Evolutionary conservation across 2,113 vertebrate species (phyloP).

Genomic region (Elgaria multicarinata): DNA sequence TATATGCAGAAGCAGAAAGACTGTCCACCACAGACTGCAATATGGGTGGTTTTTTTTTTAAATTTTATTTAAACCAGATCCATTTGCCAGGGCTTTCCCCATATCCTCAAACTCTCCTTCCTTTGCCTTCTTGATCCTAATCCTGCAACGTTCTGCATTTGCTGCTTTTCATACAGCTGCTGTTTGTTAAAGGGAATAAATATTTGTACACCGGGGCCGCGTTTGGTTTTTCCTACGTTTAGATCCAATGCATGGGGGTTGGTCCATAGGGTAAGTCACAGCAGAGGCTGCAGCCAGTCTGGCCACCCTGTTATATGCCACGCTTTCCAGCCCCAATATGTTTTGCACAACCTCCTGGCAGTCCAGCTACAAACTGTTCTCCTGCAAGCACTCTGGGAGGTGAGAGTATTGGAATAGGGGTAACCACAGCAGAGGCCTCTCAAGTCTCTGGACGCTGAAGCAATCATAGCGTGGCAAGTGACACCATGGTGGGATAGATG

Average conservation of each 20-base stretch:
- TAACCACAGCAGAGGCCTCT: background rate
- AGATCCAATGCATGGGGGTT: background rate
- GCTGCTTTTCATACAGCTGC: background rate
- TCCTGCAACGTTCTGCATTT: background rate
- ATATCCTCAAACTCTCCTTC: background rate
- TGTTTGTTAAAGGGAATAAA: background rate
- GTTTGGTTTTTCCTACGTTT: background rate
- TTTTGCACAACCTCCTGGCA: background rate
- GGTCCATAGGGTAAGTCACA: background rate
- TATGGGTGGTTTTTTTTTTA: background rate
- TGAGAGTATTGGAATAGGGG: background rate
- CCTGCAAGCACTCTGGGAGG: background rate
- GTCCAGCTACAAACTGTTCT: background rate
- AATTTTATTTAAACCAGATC: background rate
- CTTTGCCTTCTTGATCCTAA: background rate
- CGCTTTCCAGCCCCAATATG: background rate
- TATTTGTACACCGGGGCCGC: background rate
- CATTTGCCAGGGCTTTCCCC: background rate
- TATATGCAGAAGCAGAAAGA: background rate
- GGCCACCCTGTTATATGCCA: background rate
- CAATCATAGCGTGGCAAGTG: background rate
- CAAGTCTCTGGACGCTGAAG: background rate
- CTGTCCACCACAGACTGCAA: background rate
- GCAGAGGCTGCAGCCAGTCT: background rate
- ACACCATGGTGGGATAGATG: too few species aligned